Evolutionary conservation across 2,888 invertebrate species (phyloP), one percentile per base, ranked within the genome.

Genomic region (Drosophila prostipennis): DNA sequence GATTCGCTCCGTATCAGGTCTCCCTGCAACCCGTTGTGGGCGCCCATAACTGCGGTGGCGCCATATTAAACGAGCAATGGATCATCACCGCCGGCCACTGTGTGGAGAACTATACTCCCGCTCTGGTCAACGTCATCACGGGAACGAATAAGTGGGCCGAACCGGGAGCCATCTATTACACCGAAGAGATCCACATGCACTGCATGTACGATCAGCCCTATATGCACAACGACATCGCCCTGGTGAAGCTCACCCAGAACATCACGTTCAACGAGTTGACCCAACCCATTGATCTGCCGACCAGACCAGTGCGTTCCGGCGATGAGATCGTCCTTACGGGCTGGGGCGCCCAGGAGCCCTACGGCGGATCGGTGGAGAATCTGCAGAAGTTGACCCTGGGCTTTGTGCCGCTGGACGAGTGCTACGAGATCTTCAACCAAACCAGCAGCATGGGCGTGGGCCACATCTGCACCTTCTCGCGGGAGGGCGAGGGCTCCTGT

Each of bases 191-290:
- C 7, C 56, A 75, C 39, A 32, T 76, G 14, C 90, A 89, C 51
- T 84, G 87, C 49, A 58, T 75, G 46, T 89, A 85, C 51, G 78
- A 89, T 23, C 42, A 61, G 2, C 89, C 90, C 10, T 48, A 64
- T 2, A 78, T 78, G 70, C 74, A 89, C 23, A 94, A 96, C 84
- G 96, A 96, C 79, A 95, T 96, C 53, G 96, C 95, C 0, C 89
- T 96, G 1, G 76, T 96, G 3, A 93, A 93, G 80, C 92, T 96
- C 13, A 91, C 92, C 1, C 77, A 91, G 0, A 93, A 93, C 43
- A 93, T 95, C 1, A 89, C 89, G 29, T 93, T 94, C 58, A 90
- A 93, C 51, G 91, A 92, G 3, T 81, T 84, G 0, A 94, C 95
- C 0, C 92, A 93, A 23, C 93, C 94, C 0, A 90, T 95, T 0